Evolutionary conservation across 2,797 vertebrate species (phyloP).

Genomic region (Fundulus diaphanus): DNA sequence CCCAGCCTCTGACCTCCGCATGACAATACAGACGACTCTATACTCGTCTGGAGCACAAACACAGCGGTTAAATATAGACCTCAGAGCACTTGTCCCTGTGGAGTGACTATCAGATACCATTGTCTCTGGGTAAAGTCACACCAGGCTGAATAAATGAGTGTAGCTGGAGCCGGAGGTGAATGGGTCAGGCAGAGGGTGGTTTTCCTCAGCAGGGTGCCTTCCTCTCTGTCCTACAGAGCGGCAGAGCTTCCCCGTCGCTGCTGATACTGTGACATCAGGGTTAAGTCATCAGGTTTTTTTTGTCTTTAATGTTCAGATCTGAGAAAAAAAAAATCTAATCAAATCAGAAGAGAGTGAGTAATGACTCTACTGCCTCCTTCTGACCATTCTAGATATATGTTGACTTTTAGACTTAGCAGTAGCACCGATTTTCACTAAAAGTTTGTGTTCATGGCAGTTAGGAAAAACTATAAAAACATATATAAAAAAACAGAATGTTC

Average conservation of each 20-base stretch:
- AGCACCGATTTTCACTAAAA: too few species aligned
- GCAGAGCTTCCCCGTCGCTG: conserved; percentile 49
- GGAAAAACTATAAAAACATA: not conserved
- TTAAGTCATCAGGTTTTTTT: conserved; percentile 47
- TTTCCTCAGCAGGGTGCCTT: conserved; percentile 39
- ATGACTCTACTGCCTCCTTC: conserved; percentile 67
- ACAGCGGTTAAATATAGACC: conserved; percentile 58
- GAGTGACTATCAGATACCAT: conserved; percentile 60
- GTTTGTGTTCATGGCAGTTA: not conserved
- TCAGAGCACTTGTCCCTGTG: conserved; percentile 40
- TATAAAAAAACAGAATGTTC: not conserved
- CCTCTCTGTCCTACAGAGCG: conserved; percentile 55
- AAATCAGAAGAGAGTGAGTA: not conserved
- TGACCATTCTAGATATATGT: conserved; percentile 34
- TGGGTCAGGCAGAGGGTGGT: conserved; percentile 45
- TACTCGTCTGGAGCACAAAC: conserved; percentile 25
- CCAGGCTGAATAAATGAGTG: conserved; percentile 41
- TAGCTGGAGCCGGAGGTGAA: conserved; percentile 40
- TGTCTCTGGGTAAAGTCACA: conserved; percentile 52
- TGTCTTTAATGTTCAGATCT: conserved; percentile 43
- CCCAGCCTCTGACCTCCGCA: conserved; percentile 22
- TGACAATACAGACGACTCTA: conserved; percentile 54
- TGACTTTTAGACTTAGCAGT: not conserved
- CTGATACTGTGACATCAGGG: conserved; percentile 31
- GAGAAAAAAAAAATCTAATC: too few species aligned